Conservation (phyloP, 2,888 invertebrate species). For the Sepiola atlantica region DNA sequence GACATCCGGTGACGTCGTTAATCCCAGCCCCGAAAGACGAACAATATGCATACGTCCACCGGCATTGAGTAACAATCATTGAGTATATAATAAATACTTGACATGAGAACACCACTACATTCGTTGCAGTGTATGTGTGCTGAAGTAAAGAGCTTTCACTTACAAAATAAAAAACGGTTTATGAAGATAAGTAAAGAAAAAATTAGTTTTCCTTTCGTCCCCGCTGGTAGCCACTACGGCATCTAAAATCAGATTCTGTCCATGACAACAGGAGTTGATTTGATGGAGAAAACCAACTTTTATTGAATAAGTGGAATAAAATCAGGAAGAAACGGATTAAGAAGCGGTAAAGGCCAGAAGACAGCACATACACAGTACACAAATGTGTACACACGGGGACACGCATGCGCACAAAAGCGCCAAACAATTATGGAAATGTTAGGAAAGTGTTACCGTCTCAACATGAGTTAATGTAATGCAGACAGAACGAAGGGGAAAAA, state of each 20-base stretch:
- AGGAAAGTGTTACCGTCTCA: not conserved
- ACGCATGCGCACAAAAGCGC: not conserved
- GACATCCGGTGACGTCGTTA: too few species aligned
- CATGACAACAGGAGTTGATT: not conserved
- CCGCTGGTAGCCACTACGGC: not conserved
- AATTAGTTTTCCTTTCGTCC: not conserved
- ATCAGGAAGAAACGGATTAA: not conserved
- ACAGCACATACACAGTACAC: not conserved
- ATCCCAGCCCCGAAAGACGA: too few species aligned
- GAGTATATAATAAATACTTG: not conserved
- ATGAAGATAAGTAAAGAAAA: not conserved
- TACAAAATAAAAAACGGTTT: not conserved
- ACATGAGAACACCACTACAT: not conserved
- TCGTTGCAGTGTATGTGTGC: not conserved
- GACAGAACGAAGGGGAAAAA: not conserved
- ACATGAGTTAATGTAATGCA: not conserved
- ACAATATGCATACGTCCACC: too few species aligned
- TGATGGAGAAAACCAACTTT: not conserved
- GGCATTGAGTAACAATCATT: too few species aligned
- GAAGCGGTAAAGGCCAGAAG: not conserved
- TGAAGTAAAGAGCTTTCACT: not conserved
- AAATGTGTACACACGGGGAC: not conserved
- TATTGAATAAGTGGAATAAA: not conserved
- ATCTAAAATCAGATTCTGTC: not conserved
- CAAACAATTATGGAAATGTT: constrained; percentile 2